Conservation (phyloP, 2,113 vertebrate genomes). For the Periophthalmus modestus region DNA sequence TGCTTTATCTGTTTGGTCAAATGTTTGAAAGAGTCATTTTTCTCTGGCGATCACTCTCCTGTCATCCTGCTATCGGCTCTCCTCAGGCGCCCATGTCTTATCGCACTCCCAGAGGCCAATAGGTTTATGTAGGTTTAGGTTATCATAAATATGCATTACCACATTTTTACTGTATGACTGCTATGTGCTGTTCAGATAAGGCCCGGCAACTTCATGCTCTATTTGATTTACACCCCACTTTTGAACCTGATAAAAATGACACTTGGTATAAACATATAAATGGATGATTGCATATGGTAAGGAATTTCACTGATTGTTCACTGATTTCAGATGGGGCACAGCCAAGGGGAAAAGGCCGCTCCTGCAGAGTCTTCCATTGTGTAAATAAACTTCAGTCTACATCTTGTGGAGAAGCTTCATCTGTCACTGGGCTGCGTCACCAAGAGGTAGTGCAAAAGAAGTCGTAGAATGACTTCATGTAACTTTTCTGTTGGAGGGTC, state of each 20-base stretch:
- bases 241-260: slow-evolving; percentile 8
- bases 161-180: slow-evolving; percentile 55
- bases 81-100: slow-evolving; percentile 54
- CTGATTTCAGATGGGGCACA: slow-evolving; percentile 1
- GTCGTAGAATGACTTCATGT: slow-evolving; percentile 8
- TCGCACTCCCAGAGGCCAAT: slow-evolving; percentile 44
- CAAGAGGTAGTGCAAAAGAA: slow-evolving; percentile 17
- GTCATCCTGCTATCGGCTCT: slow-evolving; percentile 45
- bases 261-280: slow-evolving; percentile 13
- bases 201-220: not conserved
- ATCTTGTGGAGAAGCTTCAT: slow-evolving; percentile 37
- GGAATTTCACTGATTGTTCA: slow-evolving; percentile 8
- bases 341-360: slow-evolving; percentile 18
- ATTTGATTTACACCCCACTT: slow-evolving; percentile 20
- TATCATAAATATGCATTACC: slow-evolving; percentile 60
- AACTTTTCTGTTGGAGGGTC: too few relatives aligned
- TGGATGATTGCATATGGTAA: slow-evolving; percentile 7
- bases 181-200: slow-evolving; percentile 39
- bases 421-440: slow-evolving; percentile 27
- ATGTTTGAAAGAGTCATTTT: slow-evolving; percentile 54
- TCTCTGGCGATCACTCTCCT: slow-evolving; percentile 49
- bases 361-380: slow-evolving; percentile 16
- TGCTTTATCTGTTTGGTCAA: slow-evolving; percentile 45
- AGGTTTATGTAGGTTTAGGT: slow-evolving; percentile 44
- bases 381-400: slow-evolving; percentile 43